A percentile compares a stretch with the other conserved stretches of the same genome.
These are phyloP conservation scores for Passerina amoena DNA, from an alignment of 2,113 vertebrate species.

Conservation along the genomic window DNA sequence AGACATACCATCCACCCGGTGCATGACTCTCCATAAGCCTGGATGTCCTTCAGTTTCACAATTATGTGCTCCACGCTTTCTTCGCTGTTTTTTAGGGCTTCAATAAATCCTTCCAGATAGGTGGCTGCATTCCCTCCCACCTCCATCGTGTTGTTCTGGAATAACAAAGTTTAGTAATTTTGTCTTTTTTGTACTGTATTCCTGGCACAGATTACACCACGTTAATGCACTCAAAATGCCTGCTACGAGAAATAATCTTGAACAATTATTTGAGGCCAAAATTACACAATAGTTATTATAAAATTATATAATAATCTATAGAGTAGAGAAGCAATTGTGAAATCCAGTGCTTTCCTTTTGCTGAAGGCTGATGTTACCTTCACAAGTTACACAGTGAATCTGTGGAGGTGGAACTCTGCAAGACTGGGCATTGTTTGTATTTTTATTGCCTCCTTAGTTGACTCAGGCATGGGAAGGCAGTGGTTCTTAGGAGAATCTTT, in stretches of 20 bases:
- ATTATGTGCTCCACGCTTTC: fast-evolving
- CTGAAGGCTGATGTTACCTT: background rate
- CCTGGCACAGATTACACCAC: background rate
- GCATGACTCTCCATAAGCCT: fast-evolving
- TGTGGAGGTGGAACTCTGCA: background rate
- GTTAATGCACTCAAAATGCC: background rate
- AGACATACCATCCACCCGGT: background rate
- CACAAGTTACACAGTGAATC: background rate
- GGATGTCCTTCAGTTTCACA: background rate
- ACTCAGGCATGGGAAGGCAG: background rate
- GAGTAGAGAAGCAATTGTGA: background rate
- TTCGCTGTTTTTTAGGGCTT: background rate
- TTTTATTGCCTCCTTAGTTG: background rate
- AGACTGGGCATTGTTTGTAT: background rate
- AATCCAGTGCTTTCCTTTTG: background rate
- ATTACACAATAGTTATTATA: background rate
- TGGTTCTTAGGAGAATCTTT: background rate
- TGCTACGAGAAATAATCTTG: background rate
- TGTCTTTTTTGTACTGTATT: background rate
- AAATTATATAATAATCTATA: background rate
- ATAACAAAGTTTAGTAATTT: background rate
- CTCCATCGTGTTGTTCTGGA: background rate
- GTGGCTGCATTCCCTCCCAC: fast-evolving
- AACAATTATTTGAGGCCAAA: background rate
- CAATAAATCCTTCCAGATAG: background rate